Evolutionary conservation across 2,113 vertebrate species (phyloP).

Genomic region (Vimba vimba): DNA sequence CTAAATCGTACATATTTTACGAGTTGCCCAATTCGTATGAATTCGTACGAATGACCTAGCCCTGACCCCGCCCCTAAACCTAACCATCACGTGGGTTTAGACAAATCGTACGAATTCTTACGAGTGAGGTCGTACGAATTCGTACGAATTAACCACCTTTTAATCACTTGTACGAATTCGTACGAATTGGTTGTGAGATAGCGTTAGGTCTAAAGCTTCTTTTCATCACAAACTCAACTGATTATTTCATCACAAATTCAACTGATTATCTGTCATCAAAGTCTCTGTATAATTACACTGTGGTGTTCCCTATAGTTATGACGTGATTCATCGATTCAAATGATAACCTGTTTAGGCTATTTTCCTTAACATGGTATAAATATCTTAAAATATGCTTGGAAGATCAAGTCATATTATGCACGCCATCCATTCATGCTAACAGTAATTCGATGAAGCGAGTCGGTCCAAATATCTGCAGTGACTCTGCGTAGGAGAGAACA

Average conservation of each 20-base stretch:
- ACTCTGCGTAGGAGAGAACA: constrained; percentile 8
- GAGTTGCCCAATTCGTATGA: no score
- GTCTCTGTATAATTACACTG: not conserved
- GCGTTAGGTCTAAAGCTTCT: not conserved
- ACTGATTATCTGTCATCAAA: constrained; percentile 28
- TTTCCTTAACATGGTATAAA: not conserved
- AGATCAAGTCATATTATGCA: constrained; percentile 3
- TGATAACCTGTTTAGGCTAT: not conserved
- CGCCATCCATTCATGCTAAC: constrained; percentile 15
- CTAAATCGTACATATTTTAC: no score
- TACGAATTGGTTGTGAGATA: no score
- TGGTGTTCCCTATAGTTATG: constrained; percentile 6
- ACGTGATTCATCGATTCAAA: constrained; percentile 7
- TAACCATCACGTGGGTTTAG: no score
- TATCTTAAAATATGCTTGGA: constrained; percentile 17
- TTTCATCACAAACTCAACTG: constrained; percentile 1
- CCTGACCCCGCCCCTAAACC: no score
- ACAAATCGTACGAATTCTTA: no score
- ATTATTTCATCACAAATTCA: constrained; percentile 24
- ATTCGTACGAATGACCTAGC: no score
- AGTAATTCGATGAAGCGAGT: constrained; percentile 10
- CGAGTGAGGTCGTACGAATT: no score
- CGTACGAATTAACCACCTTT: no score
- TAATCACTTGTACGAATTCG: no score
- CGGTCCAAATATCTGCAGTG: not conserved